Conservation (phyloP, 2,888 invertebrate species). For the Ectobius pallidus region DNA sequence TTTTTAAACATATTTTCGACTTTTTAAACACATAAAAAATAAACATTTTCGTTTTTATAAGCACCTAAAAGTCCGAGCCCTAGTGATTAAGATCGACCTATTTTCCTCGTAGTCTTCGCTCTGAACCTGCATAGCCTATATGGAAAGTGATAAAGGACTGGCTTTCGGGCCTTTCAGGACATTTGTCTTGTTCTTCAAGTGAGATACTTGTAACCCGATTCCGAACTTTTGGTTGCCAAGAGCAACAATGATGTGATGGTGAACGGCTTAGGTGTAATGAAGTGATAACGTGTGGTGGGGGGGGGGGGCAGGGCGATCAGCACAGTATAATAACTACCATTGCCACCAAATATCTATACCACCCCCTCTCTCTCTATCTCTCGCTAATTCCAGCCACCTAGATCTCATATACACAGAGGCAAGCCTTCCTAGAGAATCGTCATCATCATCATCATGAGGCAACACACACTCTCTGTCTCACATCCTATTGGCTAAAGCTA, state of each 20-base stretch:
- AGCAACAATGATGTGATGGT: constrained; percentile 8
- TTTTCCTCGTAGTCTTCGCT: too few relatives aligned
- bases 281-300: constrained; percentile 19
- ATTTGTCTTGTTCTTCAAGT: too few relatives aligned
- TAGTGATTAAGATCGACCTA: too few relatives aligned
- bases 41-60: too few relatives aligned
- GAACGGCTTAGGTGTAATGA: constrained; percentile 29
- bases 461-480: constrained; percentile 28
- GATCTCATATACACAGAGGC: constrained; percentile 9
- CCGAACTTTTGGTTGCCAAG: constrained; percentile 1
- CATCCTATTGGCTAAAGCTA: constrained; percentile 41
- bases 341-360: constrained; percentile 29
- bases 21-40: too few relatives aligned
- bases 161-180: too few relatives aligned
- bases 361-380: not conserved
- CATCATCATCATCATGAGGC: constrained; percentile 3
- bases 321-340: constrained; percentile 24
- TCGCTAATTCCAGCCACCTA: constrained; percentile 23
- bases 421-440: constrained; percentile 17
- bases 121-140: too few relatives aligned
- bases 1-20: too few relatives aligned
- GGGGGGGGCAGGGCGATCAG: constrained; percentile 4
- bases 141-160: too few relatives aligned
- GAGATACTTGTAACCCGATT: too few relatives aligned
- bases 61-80: too few relatives aligned